Base-by-base conservation (phyloP, 2,113 vertebrate genomes). In the Podarcis raffonei region DNA sequence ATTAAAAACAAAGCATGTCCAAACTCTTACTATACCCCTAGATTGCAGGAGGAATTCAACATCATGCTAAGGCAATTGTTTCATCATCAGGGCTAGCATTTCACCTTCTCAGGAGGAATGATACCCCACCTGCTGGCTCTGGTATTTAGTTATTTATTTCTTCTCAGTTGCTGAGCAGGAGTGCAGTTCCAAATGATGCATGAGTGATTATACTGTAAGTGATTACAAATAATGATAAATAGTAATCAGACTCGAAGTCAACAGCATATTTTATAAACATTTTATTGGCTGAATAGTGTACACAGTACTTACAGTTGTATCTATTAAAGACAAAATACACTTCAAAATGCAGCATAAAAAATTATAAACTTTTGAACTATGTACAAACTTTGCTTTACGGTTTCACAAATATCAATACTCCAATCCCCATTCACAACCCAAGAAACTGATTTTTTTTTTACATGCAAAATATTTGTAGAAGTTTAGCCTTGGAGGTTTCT, bases 281-380 rank as follows among this genome's bases (percentile, higher is more conserved):
- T 94, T 97, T 96, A 96, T 96, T 97, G 93, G 95, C 94, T 95
- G 94, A 57, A 92, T 91, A 93, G 92, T 95, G 96, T 97, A 97
- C 96, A 97, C 96, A 95, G 96, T 97, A 97, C 96, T 97, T 97
- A 97, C 96, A 97, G 90, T 96, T 94, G 96, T 95, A 96, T 96
- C 95, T 96, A 96, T 96, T 96, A 95, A 95, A 96, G 94, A 96
- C 95, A 93, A 92, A 96, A 95, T 95, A 95, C 95, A 96, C 94
- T 93, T 93, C 95, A 96, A 96, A 96, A 96, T 93, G 95, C 93
- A 87, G 94, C 91, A 92, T 96, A 95, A 95, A 95, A 96, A 96
- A 93, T 93, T 94, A 95, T 90, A 96, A 96, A 95, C 90, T 93
- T 88, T 92, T 72, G 88, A 88, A 94, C 90, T 96, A 96, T 97